These are phyloP conservation scores for Oncorhynchus clarkii DNA, from an alignment of 2,113 vertebrate species.

Conservation along the genomic window DNA sequence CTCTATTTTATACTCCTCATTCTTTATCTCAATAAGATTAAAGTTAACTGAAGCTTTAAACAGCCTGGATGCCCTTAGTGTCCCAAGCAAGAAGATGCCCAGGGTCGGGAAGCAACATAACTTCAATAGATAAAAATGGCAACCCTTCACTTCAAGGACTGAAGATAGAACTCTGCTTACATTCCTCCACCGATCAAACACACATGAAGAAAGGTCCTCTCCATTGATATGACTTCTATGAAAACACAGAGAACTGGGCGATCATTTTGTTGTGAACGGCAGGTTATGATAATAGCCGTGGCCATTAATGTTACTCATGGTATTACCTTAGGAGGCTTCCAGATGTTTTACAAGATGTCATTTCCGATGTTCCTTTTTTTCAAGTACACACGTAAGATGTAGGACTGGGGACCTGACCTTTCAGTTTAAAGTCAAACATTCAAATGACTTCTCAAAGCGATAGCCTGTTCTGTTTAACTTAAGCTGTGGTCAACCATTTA, in stretches of 20 bases:
- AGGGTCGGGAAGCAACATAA: constrained; percentile 12
- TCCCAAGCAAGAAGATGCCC: constrained; percentile 28
- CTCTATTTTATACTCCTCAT: neutral
- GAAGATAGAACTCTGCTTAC: neutral
- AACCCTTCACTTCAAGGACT: neutral
- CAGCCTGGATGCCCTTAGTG: constrained; percentile 23
- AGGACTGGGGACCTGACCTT: neutral
- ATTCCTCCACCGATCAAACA: constrained; percentile 5
- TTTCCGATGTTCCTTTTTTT: neutral
- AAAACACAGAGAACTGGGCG: neutral
- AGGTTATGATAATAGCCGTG: neutral
- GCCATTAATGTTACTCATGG: neutral
- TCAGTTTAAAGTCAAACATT: constrained; percentile 12
- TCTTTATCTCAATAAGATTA: constrained; percentile 32
- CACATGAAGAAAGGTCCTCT: neutral
- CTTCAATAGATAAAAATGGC: constrained; percentile 16
- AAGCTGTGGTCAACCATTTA: constrained; percentile 28
- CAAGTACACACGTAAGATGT: constrained; percentile 1
- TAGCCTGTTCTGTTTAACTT: constrained; percentile 13
- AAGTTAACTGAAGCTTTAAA: constrained; percentile 41
- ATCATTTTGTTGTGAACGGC: neutral
- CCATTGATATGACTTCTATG: neutral
- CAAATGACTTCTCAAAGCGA: neutral
- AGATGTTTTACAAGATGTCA: constrained; percentile 12
- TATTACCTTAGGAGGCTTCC: neutral